A percentile compares a stretch with the other conserved stretches of the same genome.
These are phyloP conservation scores for Neoarius graeffei DNA, from an alignment of 2,113 vertebrate genomes.

Conservation along the genomic window DNA sequence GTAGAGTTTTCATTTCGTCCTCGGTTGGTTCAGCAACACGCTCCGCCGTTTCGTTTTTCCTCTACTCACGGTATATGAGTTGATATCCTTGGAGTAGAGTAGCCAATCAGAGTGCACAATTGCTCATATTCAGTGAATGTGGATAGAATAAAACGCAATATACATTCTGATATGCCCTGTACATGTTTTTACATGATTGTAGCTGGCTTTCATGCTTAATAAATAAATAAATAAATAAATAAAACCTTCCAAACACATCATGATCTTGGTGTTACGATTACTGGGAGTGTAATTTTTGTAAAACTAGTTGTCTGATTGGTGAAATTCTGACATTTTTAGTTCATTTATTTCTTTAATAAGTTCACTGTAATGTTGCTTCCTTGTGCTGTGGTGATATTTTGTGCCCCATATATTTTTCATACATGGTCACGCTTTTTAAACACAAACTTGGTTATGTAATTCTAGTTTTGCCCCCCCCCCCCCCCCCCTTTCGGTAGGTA, in stretches of 20 bases:
- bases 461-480: too few relatives aligned
- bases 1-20: too few relatives aligned
- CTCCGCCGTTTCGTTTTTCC: too few relatives aligned
- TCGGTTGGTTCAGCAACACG: too few relatives aligned
- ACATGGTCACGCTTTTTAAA: neutral
- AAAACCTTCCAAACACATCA: neutral
- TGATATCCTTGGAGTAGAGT: too few relatives aligned
- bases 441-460: neutral
- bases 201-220: neutral
- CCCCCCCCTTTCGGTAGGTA: slow-evolving; percentile 69
- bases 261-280: neutral
- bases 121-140: too few relatives aligned
- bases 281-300: neutral
- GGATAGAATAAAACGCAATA: neutral
- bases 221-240: neutral
- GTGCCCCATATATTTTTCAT: neutral
- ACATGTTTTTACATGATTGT: neutral
- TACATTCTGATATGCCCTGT: neutral
- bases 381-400: neutral
- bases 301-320: neutral
- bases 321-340: neutral
- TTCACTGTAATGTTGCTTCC: neutral
- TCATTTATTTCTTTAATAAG: neutral
- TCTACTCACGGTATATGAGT: too few relatives aligned
- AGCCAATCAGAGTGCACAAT: too few relatives aligned